These are phyloP conservation scores for Ditylenchus dipsaci DNA, from an alignment of 1,140 invertebrate genomes.

Conservation along the genomic window DNA sequence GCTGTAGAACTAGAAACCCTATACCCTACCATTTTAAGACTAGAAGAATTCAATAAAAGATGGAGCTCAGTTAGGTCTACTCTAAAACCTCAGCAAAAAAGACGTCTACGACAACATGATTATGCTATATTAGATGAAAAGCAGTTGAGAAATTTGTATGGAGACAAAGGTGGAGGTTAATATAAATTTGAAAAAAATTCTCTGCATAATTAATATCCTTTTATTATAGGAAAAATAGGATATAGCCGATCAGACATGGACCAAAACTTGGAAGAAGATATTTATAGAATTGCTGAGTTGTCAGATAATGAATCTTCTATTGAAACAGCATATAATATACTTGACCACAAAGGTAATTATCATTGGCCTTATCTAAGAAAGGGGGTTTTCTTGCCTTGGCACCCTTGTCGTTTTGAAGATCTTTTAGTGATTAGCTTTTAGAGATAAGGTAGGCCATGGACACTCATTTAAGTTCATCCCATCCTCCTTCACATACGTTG, in stretches of 20 bases:
- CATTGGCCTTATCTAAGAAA: not conserved
- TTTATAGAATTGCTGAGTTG: slow-evolving; percentile 17
- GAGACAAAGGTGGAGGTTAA: slow-evolving; percentile 4
- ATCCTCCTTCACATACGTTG: too few relatives aligned
- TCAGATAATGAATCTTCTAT: not conserved
- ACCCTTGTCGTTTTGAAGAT: too few relatives aligned
- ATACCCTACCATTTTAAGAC: slow-evolving; percentile 20
- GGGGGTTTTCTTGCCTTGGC: too few relatives aligned
- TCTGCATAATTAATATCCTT: not conserved
- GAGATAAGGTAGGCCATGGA: too few relatives aligned
- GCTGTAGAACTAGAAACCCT: slow-evolving; percentile 1
- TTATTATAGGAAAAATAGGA: too few relatives aligned
- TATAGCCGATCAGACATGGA: not conserved
- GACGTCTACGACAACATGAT: not conserved
- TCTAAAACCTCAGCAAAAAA: slow-evolving; percentile 2
- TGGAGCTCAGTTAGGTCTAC: slow-evolving; percentile 13
- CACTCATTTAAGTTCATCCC: too few relatives aligned
- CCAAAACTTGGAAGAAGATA: slow-evolving; percentile 8
- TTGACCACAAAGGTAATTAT: not conserved
- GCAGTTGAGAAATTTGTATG: slow-evolving; percentile 3
- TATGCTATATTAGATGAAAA: slow-evolving; percentile 16
- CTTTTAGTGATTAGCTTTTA: too few relatives aligned
- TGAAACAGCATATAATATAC: not conserved
- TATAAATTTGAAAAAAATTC: not conserved
- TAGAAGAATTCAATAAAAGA: slow-evolving; percentile 17